A percentile compares a stretch with the other conserved stretches of the same genome.
These are phyloP conservation scores for Holacanthella duospinosa DNA, from an alignment of 2,888 invertebrate genomes.

Conservation along the genomic window DNA sequence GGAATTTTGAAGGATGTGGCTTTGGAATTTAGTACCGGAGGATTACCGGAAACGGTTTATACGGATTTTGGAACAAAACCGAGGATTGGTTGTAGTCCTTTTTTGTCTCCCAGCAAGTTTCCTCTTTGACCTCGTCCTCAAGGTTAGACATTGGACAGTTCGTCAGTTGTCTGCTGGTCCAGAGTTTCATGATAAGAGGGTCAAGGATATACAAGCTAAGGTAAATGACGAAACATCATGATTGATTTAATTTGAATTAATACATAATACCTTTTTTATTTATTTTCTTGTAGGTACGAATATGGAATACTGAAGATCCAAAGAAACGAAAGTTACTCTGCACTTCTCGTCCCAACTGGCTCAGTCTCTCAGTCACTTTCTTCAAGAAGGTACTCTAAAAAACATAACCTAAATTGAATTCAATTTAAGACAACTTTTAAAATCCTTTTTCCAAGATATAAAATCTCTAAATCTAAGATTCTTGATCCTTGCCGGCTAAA, in stretches of 20 bases:
- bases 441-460: too few species aligned
- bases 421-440: too few species aligned
- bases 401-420: too few species aligned
- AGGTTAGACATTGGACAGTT: slow-evolving; percentile 42
- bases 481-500: not conserved
- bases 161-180: slow-evolving; percentile 40
- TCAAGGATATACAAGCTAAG: slow-evolving; percentile 38
- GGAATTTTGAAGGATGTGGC: too few species aligned
- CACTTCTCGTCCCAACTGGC: slow-evolving; percentile 59
- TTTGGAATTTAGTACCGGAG: slow-evolving; percentile 4
- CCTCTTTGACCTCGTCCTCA: slow-evolving; percentile 48
- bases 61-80: slow-evolving; percentile 51
- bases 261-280: not conserved
- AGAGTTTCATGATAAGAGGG: slow-evolving; percentile 39
- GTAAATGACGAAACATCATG: slow-evolving; percentile 1
- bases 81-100: slow-evolving; percentile 52
- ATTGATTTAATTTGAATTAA: not conserved
- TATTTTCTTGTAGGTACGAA: slow-evolving; percentile 33
- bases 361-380: slow-evolving; percentile 57
- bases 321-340: slow-evolving; percentile 49
- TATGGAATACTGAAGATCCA: slow-evolving; percentile 38
- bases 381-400: slow-evolving; percentile 53
- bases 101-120: slow-evolving; percentile 60
- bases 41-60: slow-evolving; percentile 38
- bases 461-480: not conserved